phyloP scores from a whole-genome alignment of 2,113 vertebrate species.

The Steatornis caripensis region DNA sequence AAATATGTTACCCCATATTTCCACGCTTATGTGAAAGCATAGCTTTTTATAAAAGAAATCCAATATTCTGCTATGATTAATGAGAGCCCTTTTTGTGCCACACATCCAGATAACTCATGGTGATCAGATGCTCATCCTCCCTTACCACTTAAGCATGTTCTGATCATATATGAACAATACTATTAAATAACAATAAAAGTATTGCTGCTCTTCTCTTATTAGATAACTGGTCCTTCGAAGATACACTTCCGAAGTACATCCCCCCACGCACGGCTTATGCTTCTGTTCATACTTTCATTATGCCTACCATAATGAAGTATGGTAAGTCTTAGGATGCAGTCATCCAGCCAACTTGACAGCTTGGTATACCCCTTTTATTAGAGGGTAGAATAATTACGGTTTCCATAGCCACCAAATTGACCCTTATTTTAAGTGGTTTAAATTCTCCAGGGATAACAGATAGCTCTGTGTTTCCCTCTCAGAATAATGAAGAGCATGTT shows the following conservation, averaged over 20 bases:
- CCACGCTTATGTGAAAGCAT: neutral
- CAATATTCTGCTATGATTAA: neutral
- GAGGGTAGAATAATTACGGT: neutral
- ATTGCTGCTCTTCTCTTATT: neutral
- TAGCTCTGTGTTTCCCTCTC: neutral
- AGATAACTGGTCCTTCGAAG: neutral
- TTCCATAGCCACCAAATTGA: conserved; percentile 40
- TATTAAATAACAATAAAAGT: neutral
- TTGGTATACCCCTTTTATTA: neutral
- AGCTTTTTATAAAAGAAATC: neutral
- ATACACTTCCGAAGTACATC: neutral
- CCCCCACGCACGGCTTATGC: neutral
- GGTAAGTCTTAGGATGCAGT: neutral
- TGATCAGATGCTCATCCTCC: neutral
- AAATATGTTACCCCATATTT: neutral
- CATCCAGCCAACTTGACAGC: neutral
- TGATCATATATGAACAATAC: neutral
- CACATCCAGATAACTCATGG: neutral
- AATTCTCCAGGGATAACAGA: neutral
- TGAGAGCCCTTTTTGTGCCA: neutral
- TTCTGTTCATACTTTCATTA: neutral
- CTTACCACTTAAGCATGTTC: neutral
- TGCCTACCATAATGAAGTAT: neutral
- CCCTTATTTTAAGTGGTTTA: conserved; percentile 4
- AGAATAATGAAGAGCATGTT: conserved; percentile 2